phyloP scores from a whole-genome alignment of 1,140 invertebrate species.

The Sycobia sp. region DNA sequence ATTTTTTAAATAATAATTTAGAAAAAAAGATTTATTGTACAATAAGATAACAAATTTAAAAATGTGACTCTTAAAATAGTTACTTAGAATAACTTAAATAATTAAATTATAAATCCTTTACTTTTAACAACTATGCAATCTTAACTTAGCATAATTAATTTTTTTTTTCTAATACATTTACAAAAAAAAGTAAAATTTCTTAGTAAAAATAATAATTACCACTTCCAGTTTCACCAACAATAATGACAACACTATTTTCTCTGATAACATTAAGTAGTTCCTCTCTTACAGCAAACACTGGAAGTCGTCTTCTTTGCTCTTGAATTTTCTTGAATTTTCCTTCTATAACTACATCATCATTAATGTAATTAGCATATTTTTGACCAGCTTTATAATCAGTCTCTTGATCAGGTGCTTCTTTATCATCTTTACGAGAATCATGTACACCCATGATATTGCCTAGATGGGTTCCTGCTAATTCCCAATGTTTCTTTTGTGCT shows the following conservation, averaged over 20 bases:
- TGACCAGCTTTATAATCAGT: slow-evolving; percentile 84
- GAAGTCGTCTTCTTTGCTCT: slow-evolving; percentile 90
- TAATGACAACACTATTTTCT: slow-evolving; percentile 94
- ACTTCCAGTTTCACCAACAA: slow-evolving; percentile 98
- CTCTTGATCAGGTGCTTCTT: slow-evolving; percentile 67
- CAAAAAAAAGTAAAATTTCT: background rate
- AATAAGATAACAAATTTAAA: no score
- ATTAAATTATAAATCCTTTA: background rate
- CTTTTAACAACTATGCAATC: background rate
- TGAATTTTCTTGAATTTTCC: slow-evolving; percentile 84
- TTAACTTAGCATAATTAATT: background rate
- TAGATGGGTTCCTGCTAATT: slow-evolving; percentile 94
- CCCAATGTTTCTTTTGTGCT: slow-evolving; percentile 99
- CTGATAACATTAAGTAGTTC: slow-evolving; percentile 91
- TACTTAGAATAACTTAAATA: background rate
- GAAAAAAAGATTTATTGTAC: no score
- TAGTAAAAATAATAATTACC: slow-evolving; percentile 60
- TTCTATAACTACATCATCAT: slow-evolving; percentile 76
- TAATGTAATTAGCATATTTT: slow-evolving; percentile 96
- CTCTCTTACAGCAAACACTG: slow-evolving; percentile 94
- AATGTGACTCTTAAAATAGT: background rate
- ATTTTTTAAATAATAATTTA: background rate
- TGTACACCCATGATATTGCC: slow-evolving; percentile 93
- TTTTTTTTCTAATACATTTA: background rate
- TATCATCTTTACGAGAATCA: slow-evolving; percentile 75